Conservation (phyloP, 2,888 invertebrate genomes). For the Agrypnus murinus region DNA sequence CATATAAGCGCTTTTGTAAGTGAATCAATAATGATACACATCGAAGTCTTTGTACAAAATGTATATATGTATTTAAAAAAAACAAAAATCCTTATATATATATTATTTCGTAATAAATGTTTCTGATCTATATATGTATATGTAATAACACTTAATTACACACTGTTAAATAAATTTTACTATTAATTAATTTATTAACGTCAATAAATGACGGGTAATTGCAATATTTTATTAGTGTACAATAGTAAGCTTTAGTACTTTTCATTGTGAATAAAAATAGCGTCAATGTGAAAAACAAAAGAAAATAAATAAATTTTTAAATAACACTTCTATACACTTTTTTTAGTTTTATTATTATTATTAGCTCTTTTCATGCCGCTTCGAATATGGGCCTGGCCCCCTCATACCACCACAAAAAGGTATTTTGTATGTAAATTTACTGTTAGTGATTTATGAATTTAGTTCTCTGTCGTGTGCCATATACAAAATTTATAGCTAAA, state of each 20-base stretch:
- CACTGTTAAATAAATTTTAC: constrained; percentile 49
- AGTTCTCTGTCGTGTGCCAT: constrained; percentile 35
- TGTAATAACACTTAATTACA: constrained; percentile 30
- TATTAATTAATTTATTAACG: constrained; percentile 60
- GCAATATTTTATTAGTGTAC: constrained; percentile 68
- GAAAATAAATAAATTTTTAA: constrained; percentile 42
- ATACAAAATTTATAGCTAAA: constrained; percentile 44
- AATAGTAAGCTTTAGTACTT: constrained; percentile 65
- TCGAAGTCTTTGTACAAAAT: constrained; percentile 46
- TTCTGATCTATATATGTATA: constrained; percentile 42
- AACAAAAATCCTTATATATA: neutral
- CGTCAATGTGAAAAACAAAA: constrained; percentile 66
- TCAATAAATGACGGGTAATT: constrained; percentile 65
- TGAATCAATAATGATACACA: constrained; percentile 25
- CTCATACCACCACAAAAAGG: constrained; percentile 19
- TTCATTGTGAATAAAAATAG: constrained; percentile 62
- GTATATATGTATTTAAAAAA: constrained; percentile 48
- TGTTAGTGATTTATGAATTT: constrained; percentile 41
- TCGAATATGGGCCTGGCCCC: constrained; percentile 1
- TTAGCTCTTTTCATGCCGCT: neutral
- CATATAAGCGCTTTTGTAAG: constrained; percentile 33
- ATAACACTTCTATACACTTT: neutral
- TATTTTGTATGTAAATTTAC: constrained; percentile 46
- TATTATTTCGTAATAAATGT: constrained; percentile 47
- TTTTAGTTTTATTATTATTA: neutral